Percentiles rank a stretch among this genome's conserved stretches.
These are phyloP conservation scores for Nomada flava DNA, from an alignment of 2,888 invertebrate species.

Conservation along the genomic window DNA sequence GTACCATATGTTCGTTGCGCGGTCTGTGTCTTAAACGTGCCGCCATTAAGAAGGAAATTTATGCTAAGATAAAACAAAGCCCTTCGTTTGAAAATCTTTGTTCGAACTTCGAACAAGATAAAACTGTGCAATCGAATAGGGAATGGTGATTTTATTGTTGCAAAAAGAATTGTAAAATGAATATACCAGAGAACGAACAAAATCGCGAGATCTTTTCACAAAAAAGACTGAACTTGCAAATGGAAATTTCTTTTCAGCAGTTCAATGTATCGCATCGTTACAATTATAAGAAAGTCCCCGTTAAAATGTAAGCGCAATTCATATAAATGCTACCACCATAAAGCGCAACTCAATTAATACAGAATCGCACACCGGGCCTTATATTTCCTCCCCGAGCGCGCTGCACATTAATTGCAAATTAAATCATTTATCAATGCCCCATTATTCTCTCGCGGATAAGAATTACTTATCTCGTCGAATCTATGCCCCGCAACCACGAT, in stretches of 20 bases:
- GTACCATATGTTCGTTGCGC: slow-evolving; percentile 49
- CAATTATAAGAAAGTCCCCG: too few species aligned
- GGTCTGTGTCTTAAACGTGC: slow-evolving; percentile 5
- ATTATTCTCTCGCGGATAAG: neutral
- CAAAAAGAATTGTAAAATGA: too few species aligned
- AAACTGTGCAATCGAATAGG: neutral
- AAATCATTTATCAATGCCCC: neutral
- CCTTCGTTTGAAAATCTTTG: slow-evolving; percentile 38
- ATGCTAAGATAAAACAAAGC: slow-evolving; percentile 60
- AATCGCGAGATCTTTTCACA: too few species aligned
- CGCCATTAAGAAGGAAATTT: slow-evolving; percentile 59
- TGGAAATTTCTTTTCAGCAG: neutral
- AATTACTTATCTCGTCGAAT: too few species aligned
- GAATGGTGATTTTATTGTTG: neutral
- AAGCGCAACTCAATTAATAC: too few species aligned
- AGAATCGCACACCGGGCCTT: too few species aligned
- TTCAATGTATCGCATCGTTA: too few species aligned
- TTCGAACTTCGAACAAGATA: neutral
- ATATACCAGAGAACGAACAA: too few species aligned
- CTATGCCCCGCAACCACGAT: too few species aligned
- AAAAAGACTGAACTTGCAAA: neutral
- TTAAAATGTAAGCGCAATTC: too few species aligned
- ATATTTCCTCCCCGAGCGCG: neutral
- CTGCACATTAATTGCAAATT: neutral
- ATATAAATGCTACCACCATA: too few species aligned